Evolutionary conservation across 2,113 vertebrate species (phyloP).

Genomic region (Trematomus loennbergii): DNA sequence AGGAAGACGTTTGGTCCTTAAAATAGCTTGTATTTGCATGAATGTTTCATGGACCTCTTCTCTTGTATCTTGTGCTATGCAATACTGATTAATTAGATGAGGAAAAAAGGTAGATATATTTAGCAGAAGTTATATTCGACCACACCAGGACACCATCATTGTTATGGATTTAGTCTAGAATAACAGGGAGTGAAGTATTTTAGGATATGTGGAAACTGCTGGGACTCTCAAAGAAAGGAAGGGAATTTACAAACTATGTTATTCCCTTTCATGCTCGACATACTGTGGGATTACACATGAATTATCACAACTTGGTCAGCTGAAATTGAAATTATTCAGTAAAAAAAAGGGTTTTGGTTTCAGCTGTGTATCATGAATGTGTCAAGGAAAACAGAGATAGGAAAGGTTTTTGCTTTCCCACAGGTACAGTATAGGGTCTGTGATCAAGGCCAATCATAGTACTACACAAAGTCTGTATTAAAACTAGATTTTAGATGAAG

Average conservation of each 20-base stretch:
- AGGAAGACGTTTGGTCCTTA: conserved; percentile 61
- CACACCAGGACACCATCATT: not conserved
- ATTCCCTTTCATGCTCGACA: conserved; percentile 16
- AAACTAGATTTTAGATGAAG: not conserved
- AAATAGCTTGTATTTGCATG: conserved; percentile 74
- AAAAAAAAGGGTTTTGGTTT: conserved; percentile 22
- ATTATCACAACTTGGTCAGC: conserved; percentile 6
- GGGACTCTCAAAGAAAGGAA: not conserved
- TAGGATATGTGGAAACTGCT: not conserved
- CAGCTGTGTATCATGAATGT: conserved; percentile 40
- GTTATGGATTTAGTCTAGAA: conserved; percentile 10
- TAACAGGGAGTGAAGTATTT: conserved; percentile 12
- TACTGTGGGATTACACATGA: not conserved
- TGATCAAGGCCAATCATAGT: not conserved
- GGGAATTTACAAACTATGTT: not conserved
- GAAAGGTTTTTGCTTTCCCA: not conserved
- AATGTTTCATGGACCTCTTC: conserved; percentile 61
- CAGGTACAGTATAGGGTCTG: not conserved
- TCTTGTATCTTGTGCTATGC: conserved; percentile 11
- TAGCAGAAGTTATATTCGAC: conserved; percentile 8
- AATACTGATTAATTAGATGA: conserved; percentile 10
- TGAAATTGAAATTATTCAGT: conserved; percentile 23
- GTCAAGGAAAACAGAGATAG: conserved; percentile 15
- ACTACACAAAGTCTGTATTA: not conserved
- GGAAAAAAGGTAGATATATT: conserved; percentile 21